A percentile compares a stretch with the other conserved stretches of the same genome.
Conservation (phyloP, 2,888 invertebrate genomes). For the Odontomyia ornata region DNA sequence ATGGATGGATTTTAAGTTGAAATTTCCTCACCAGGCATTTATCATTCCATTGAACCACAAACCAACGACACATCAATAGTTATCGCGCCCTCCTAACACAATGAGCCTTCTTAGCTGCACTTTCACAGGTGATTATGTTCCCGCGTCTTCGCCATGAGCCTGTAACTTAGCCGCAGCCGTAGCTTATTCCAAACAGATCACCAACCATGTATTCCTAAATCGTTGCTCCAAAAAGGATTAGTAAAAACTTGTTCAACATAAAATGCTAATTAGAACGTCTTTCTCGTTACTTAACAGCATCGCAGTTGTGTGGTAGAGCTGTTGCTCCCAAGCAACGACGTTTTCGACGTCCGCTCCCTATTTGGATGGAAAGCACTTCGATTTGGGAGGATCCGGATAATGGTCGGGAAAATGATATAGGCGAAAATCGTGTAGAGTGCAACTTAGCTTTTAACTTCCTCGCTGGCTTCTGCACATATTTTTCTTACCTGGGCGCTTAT, state of each 20-base stretch:
- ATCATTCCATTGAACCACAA: conserved; percentile 4
- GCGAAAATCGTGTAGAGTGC: conserved; percentile 46
- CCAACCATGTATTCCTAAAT: neutral
- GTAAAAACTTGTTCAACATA: conserved; percentile 46
- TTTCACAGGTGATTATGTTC: conserved; percentile 30
- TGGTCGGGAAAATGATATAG: conserved; percentile 40
- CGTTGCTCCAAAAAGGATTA: conserved; percentile 16
- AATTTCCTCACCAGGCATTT: conserved; percentile 33
- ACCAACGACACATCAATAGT: conserved; percentile 47
- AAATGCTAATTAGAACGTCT: conserved; percentile 48
- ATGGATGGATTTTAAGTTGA: conserved; percentile 45
- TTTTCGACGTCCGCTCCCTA: neutral
- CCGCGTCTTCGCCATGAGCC: neutral
- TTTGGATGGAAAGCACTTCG: conserved; percentile 12
- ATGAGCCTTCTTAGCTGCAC: neutral
- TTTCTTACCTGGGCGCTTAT: conserved; percentile 20
- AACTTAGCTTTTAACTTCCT: conserved; percentile 46
- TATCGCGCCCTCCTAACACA: conserved; percentile 10
- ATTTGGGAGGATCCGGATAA: conserved; percentile 23
- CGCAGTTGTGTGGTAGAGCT: neutral
- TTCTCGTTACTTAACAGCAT: conserved; percentile 31
- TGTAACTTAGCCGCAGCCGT: neutral
- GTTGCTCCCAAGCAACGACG: neutral
- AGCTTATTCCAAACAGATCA: neutral
- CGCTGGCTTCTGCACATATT: conserved; percentile 22